Evolutionary conservation across 2,888 invertebrate species (phyloP), one percentile per base, ranked within the genome.

Genomic region (Auanema freiburgensis): DNA sequence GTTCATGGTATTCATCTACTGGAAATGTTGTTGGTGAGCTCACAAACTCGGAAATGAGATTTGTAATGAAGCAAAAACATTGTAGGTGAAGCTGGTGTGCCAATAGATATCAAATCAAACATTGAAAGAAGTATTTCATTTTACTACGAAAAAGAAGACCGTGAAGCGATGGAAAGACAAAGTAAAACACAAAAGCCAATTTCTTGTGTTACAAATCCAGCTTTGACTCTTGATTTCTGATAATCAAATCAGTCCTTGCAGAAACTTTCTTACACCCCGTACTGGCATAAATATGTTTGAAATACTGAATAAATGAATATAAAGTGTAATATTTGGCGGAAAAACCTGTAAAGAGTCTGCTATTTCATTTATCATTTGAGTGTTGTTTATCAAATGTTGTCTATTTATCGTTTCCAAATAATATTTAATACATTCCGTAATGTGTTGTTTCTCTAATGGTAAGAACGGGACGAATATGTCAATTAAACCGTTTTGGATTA

Each of bases 1-100:
- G 76, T 3, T 74, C 73, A 3, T 74, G 73, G 73, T 76, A 74
- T 56, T 74, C 73, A 10, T 66, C 60, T 54, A 70, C 71, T 6
- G 74, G 73, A 44, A 63, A 63, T 52, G 43, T 63, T 21, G 23
- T 50, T 55, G 61, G 61, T 61, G 8, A 24, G 52, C n/a, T n/a
- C 52, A 21, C 6, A 21, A 24, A 21, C 6, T 52, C 18, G 2
- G n/a, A 40, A 16, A 23, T 21, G 14, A 8, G 1, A 40, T 16
- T 12, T 12, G 33, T 60, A 24, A 24, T 42, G n/a, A 25, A 18
- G 6, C 33, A 33, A 55, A 43, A 72, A 72, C 49, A 65, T 70
- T 11, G 18, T 53, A 16, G 73, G 73, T 44, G 76, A 76, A 51
- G 72, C 76, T 0, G 76, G 76, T 12, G 33, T 76, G 41, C 71